Base-by-base conservation (phyloP, 2,888 invertebrate genomes). In the Achlya flavicornis region DNA sequence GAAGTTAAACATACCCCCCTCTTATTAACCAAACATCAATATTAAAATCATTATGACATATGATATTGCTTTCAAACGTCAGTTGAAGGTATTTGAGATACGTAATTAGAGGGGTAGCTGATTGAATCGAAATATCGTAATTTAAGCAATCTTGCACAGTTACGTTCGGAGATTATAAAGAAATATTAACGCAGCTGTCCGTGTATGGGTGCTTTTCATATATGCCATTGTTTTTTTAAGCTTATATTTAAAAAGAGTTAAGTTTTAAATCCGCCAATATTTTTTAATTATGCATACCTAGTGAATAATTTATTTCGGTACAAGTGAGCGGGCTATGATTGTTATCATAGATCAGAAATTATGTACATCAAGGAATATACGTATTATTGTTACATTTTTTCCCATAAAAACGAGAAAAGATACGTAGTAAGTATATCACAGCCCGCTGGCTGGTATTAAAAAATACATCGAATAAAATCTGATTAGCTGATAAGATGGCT, bases 211-310 rank as follows among this genome's bases (percentile, higher is more conserved):
- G 84, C 79, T 80, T 78, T 80, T 80, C 74, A 71, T 75, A n/a
- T 81, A 80, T 83, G 85, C 80, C 82, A 82, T 84, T 82, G 77
- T 83, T 80, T 75, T 12, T 16, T 43, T 41, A 41, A 19, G 53
- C 53, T n/a, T 41, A 26, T 79, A 81, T 76, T 66, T 73, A 77
- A 76, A 72, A 72, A 64, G 64, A 71, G 69, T 70, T 77, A 77
- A 74, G 72, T 75, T 78, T 75, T 66, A 70, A 73, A 70, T 75
- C 77, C 77, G 80, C 81, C 79, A 80, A 77, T 80, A 68, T 74
- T 59, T 19, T 41, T 19, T 41, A 16, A 60, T 3, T 53, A 19
- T 10, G 19, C 19, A 19, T 43, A 14, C 12, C 8, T 60, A 19
- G 53, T 53, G 19, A 19, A 19, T 53, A 53, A 3, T 10, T 53